Evolutionary conservation across 2,797 vertebrate genomes (phyloP).

Genomic region (Pseudochaenichthys georgianus): DNA sequence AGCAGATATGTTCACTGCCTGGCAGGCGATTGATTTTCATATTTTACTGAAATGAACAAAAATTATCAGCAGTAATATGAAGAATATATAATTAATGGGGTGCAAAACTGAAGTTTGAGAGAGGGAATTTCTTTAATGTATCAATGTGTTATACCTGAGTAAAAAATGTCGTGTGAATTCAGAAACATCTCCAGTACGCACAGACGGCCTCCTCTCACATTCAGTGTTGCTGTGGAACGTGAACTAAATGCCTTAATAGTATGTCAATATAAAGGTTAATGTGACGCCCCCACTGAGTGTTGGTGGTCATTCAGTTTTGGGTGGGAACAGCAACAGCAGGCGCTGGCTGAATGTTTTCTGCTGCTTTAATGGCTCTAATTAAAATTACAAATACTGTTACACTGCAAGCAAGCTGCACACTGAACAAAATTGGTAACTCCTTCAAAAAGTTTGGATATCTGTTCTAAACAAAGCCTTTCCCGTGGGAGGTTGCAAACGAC

Average conservation of each 20-base stretch:
- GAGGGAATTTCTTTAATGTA: not conserved
- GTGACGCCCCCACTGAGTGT: constrained; percentile 52
- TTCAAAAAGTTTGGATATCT: constrained; percentile 71
- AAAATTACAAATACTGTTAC: constrained; percentile 51
- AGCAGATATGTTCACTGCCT: too few species aligned
- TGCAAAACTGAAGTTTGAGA: not conserved
- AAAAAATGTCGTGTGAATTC: not conserved
- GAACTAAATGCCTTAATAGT: constrained; percentile 47
- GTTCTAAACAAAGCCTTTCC: constrained; percentile 80
- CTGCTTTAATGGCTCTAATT: constrained; percentile 49
- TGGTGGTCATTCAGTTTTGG: constrained; percentile 50
- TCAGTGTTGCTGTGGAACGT: constrained; percentile 31
- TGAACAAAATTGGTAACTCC: constrained; percentile 64
- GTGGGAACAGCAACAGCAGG: constrained; percentile 39
- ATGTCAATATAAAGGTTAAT: constrained; percentile 61
- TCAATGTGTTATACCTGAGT: not conserved
- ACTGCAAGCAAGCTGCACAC: constrained; percentile 37
- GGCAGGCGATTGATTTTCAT: too few species aligned
- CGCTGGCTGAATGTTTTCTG: constrained; percentile 32
- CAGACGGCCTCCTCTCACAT: constrained; percentile 5
- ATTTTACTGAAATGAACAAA: too few species aligned
- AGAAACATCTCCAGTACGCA: constrained; percentile 9
- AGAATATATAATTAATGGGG: not conserved
- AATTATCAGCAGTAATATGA: not conserved
- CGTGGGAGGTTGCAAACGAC: constrained; percentile 82